Conservation (phyloP, 2,113 vertebrate species). For the Origma solitaria region DNA sequence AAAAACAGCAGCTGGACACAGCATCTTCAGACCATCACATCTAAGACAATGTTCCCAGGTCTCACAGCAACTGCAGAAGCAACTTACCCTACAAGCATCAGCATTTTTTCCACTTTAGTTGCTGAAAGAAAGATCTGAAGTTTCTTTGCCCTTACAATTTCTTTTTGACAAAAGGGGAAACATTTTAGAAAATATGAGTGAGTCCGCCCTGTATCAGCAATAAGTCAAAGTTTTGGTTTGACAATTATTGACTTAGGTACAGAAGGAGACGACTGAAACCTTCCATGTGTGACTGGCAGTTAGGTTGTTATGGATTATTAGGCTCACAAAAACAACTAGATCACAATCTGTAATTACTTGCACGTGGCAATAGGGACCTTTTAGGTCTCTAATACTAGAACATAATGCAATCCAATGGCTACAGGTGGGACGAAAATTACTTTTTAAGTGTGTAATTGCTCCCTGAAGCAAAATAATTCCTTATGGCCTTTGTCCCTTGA, state of each 20-base stretch:
- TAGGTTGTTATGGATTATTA: constrained; percentile 32
- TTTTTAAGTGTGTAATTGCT: constrained; percentile 28
- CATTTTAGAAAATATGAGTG: neutral
- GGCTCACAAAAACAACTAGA: constrained; percentile 10
- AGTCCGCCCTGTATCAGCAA: neutral
- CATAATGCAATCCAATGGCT: constrained; percentile 2
- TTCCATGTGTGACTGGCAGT: neutral
- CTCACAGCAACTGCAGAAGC: neutral
- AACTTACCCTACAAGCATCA: neutral
- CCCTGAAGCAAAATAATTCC: constrained; percentile 24
- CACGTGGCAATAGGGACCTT: neutral
- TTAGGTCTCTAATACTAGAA: neutral
- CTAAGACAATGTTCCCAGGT: neutral
- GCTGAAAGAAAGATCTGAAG: neutral
- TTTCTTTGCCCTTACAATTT: neutral
- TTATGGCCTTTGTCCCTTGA: constrained; percentile 5
- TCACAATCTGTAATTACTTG: constrained; percentile 33
- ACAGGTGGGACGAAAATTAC: constrained; percentile 28
- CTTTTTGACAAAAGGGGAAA: neutral
- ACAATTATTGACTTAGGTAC: neutral
- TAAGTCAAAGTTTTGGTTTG: neutral
- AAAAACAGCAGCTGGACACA: neutral
- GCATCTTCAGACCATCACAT: neutral
- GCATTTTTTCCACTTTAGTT: neutral
- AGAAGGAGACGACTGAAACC: neutral